A percentile compares a stretch with the other conserved stretches of the same genome.
These are phyloP conservation scores for Distichodus sexfasciatus DNA, from an alignment of 2,797 vertebrate genomes.

Conservation along the genomic window DNA sequence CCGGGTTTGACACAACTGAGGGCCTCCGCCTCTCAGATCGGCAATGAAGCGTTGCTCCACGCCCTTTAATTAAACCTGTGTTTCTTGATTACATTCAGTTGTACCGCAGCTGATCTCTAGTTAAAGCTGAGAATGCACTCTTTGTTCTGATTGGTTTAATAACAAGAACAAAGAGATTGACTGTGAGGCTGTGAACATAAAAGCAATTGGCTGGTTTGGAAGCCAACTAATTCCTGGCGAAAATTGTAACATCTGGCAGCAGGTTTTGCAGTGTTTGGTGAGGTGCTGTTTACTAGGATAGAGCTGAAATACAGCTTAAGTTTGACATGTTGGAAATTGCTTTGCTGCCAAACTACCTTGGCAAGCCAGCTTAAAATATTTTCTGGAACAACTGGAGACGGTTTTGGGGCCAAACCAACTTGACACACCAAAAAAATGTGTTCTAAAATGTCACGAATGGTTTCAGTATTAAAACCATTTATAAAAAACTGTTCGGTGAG, in stretches of 20 bases:
- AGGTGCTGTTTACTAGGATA: not conserved
- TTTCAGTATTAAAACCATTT: no score
- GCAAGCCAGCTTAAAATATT: no score
- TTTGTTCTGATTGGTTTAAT: not conserved
- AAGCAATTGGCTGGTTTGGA: not conserved
- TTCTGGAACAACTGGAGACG: no score
- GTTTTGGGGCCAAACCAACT: no score
- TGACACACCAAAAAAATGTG: no score
- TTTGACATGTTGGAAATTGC: no score
- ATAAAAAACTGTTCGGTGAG: no score
- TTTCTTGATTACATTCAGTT: not conserved
- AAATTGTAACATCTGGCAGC: not conserved
- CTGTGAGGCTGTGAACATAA: not conserved
- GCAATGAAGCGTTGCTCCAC: not conserved
- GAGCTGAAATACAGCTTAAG: no score
- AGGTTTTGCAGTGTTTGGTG: not conserved
- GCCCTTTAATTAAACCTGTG: slow-evolving; percentile 26
- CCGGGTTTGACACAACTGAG: slow-evolving; percentile 15
- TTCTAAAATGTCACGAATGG: no score
- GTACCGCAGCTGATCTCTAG: not conserved
- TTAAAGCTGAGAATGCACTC: not conserved
- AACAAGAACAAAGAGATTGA: no score
- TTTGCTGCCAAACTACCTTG: no score
- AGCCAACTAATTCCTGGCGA: slow-evolving; percentile 4
- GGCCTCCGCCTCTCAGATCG: slow-evolving; percentile 17